Evolutionary conservation across 2,888 invertebrate genomes (phyloP).

Genomic region (Athetis lepigone): DNA sequence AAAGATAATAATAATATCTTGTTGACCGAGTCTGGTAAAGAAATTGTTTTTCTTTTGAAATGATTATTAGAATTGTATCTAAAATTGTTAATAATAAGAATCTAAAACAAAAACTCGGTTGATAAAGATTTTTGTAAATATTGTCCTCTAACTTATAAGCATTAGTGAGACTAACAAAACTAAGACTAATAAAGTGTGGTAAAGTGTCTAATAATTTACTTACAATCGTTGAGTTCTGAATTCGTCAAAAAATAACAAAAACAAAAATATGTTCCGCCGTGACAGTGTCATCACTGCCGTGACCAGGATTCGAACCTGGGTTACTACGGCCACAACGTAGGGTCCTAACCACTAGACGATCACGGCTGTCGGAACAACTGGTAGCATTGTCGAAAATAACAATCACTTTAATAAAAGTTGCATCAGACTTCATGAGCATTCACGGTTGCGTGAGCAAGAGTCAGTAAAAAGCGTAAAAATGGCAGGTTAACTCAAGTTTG

Average conservation of each 20-base stretch:
- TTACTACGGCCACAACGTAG: conserved; percentile 93
- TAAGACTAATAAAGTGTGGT: neutral
- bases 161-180: conserved; percentile 19
- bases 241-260: conserved; percentile 12
- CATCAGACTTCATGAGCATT: conserved; percentile 28
- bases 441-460: conserved; percentile 30
- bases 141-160: conserved; percentile 40
- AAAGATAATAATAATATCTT: no score
- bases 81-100: neutral
- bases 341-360: conserved; percentile 94
- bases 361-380: conserved; percentile 78
- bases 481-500: neutral
- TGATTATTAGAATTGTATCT: neutral
- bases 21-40: no score
- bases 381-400: conserved; percentile 64
- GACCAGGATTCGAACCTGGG: conserved; percentile 93
- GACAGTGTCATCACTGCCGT: conserved; percentile 87
- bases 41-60: no score
- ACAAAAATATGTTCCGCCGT: conserved; percentile 49
- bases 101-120: conserved; percentile 8
- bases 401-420: conserved; percentile 18
- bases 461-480: conserved; percentile 9
- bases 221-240: neutral
- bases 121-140: conserved; percentile 17
- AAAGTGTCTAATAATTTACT: neutral